Percentiles rank a stretch among this genome's conserved stretches.
Evolutionary conservation across 1,140 invertebrate genomes (phyloP).

Genomic region (Lepeophtheirus salmonis): DNA sequence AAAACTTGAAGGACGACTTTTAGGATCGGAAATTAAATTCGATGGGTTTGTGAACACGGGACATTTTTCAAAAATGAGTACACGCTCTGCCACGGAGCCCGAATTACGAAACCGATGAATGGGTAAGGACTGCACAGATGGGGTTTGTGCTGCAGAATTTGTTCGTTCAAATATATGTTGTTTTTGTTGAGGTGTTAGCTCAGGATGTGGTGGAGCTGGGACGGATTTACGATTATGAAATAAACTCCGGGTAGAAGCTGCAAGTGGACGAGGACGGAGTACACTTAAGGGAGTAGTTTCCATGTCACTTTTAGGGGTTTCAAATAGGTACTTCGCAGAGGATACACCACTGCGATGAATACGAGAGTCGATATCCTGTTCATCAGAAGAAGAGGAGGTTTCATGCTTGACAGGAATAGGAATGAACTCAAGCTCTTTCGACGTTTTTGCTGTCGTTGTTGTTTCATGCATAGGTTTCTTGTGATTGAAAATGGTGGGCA

Average conservation of each 20-base stretch:
- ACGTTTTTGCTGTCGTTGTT: neutral
- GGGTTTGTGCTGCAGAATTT: conserved; percentile 20
- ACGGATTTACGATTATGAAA: neutral
- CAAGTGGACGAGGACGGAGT: neutral
- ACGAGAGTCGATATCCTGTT: too few relatives aligned
- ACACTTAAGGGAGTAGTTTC: neutral
- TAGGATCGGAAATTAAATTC: neutral
- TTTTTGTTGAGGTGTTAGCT: conserved; percentile 42
- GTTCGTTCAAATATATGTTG: conserved; percentile 36
- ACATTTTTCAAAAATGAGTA: conserved; percentile 74
- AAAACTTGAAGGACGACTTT: neutral
- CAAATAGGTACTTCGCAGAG: neutral
- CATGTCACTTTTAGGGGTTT: neutral
- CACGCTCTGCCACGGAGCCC: conserved; percentile 72
- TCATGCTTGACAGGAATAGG: neutral
- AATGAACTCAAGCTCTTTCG: too few relatives aligned
- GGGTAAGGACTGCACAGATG: conserved; percentile 31
- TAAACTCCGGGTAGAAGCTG: neutral
- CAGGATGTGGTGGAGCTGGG: conserved; percentile 40
- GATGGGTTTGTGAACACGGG: conserved; percentile 33
- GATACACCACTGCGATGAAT: too few relatives aligned
- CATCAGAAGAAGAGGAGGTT: neutral
- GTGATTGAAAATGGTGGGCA: neutral
- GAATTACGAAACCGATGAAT: conserved; percentile 66
- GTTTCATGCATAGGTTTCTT: neutral